A percentile compares a stretch with the other conserved stretches of the same genome.
phyloP scores from a whole-genome alignment of 2,888 invertebrate genomes.

The Formica aserva region DNA sequence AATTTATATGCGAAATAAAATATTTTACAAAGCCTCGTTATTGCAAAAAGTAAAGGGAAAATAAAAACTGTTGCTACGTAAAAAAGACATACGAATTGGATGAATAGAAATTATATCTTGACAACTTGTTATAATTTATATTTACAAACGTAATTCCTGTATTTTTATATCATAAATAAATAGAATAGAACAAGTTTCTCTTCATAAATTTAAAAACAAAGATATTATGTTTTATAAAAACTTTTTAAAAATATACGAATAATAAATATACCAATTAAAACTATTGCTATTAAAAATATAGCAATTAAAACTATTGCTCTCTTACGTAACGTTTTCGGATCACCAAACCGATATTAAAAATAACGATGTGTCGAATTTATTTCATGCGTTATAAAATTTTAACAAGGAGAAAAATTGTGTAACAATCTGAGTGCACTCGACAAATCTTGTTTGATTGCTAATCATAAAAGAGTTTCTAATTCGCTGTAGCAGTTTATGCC shows the following conservation, averaged over 20 bases:
- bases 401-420: not conserved
- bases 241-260: not conserved
- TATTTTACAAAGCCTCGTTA: not conserved
- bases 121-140: not conserved
- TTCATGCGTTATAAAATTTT: not conserved
- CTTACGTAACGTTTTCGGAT: not conserved
- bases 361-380: not conserved
- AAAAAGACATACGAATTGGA: not conserved
- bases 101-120: not conserved
- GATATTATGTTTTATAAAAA: not conserved
- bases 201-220: not conserved
- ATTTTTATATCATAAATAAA: not conserved
- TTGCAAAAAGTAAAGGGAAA: not conserved
- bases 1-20: not conserved
- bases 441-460: not conserved
- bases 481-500: not conserved
- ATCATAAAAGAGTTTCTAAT: constrained; percentile 22
- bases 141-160: not conserved
- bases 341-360: not conserved
- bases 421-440: not conserved
- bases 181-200: not conserved
- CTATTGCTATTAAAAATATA: not conserved
- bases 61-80: not conserved
- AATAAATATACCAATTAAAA: not conserved
- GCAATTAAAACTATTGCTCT: not conserved